Conservation (phyloP, 2,797 vertebrate species). For the Echeneis naucrates region DNA sequence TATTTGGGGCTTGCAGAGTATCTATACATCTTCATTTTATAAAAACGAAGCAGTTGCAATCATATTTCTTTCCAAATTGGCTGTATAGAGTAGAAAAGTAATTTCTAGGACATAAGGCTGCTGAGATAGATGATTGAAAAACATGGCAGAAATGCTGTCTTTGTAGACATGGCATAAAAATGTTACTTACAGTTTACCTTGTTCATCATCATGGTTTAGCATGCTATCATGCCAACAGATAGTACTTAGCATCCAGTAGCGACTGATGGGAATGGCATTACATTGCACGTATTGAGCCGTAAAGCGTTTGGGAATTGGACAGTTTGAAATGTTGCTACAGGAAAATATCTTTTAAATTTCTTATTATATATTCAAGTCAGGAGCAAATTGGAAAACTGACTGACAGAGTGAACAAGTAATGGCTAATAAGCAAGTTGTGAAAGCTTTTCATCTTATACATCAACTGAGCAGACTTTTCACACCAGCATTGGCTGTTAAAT, state of each 20-base stretch:
- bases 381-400: neutral
- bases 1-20: too few species aligned
- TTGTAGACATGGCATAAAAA: too few species aligned
- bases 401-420: neutral
- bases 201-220: neutral
- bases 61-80: too few species aligned
- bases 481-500: neutral
- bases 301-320: neutral
- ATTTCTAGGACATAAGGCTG: too few species aligned
- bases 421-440: neutral
- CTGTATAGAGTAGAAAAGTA: too few species aligned
- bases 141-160: too few species aligned
- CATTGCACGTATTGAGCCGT: neutral
- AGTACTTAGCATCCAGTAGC: neutral
- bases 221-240: neutral
- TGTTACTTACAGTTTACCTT: neutral
- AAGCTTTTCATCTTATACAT: neutral
- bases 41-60: too few species aligned
- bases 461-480: neutral
- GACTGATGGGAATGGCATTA: neutral
- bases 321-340: neutral
- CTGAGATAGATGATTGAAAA: too few species aligned
- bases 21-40: too few species aligned
- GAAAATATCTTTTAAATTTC: neutral
- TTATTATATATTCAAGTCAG: neutral